A percentile compares a stretch with the other conserved stretches of the same genome.
Conservation (phyloP, 53 echinoderm and acorn worm species). For the Actinopyga echinites region DNA sequence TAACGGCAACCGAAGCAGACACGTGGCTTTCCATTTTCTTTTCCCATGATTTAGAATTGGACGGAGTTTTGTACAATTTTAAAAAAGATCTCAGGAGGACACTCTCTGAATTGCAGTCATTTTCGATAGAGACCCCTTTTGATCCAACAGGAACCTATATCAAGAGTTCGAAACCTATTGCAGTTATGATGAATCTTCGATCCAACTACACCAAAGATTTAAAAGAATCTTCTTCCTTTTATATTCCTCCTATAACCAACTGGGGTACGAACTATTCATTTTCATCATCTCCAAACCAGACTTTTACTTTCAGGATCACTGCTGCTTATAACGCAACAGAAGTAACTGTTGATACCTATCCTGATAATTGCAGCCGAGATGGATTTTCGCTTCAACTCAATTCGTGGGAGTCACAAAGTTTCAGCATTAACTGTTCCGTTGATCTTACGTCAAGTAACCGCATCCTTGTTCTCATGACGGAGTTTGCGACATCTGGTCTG, state of each 20-base stretch:
- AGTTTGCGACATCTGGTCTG: neutral
- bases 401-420: neutral
- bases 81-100: neutral
- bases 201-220: neutral
- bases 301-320: too few relatives aligned
- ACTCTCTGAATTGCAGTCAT: neutral
- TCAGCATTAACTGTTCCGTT: neutral
- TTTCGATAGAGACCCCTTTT: neutral
- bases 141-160: slow-evolving; percentile 8
- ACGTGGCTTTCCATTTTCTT: neutral
- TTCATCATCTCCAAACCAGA: too few relatives aligned
- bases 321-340: too few relatives aligned
- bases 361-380: neutral
- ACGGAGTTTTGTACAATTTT: neutral
- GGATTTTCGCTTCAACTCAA: neutral
- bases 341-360: too few relatives aligned
- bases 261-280: too few relatives aligned
- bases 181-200: neutral
- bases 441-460: neutral
- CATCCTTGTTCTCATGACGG: neutral
- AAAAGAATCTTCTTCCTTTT: too few relatives aligned
- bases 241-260: too few relatives aligned
- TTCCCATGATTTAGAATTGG: neutral
- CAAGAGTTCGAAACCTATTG: neutral
- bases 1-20: neutral